These are phyloP conservation scores for Pandemis cinnamomeana DNA, from an alignment of 2,888 invertebrate genomes.

Conservation along the genomic window DNA sequence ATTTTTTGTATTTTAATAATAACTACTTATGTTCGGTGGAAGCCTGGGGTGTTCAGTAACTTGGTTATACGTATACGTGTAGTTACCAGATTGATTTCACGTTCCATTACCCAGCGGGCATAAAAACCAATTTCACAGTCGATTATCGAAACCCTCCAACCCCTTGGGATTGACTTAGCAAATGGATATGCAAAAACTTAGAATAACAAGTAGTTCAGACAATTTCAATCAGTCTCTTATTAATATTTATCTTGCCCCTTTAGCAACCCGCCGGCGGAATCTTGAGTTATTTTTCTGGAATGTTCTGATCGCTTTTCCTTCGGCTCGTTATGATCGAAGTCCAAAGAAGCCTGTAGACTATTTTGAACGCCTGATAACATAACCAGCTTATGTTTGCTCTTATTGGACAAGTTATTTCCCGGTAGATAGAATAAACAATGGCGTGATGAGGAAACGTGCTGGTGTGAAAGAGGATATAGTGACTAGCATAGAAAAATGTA, in stretches of 20 bases:
- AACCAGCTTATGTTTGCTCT: too few relatives aligned
- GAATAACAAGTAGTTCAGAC: slow-evolving; percentile 9
- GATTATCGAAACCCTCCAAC: neutral
- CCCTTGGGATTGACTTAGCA: neutral
- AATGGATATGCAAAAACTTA: slow-evolving; percentile 12
- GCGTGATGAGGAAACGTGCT: too few relatives aligned
- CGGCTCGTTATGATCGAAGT: neutral
- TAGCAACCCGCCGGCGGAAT: neutral
- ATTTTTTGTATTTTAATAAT: too few relatives aligned
- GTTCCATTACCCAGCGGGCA: slow-evolving; percentile 10
- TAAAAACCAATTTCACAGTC: slow-evolving; percentile 1
- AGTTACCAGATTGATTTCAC: slow-evolving; percentile 2
- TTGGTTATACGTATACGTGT: neutral
- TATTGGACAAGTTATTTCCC: too few relatives aligned
- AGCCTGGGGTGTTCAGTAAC: neutral
- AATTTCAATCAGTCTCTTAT: neutral
- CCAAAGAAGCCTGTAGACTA: neutral
- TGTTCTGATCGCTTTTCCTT: neutral
- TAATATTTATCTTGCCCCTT: slow-evolving; percentile 6
- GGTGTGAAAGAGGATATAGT: too few relatives aligned
- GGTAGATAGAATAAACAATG: too few relatives aligned
- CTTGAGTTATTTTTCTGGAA: slow-evolving; percentile 5
- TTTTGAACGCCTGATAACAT: too few relatives aligned
- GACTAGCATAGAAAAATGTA: too few relatives aligned
- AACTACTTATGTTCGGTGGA: too few relatives aligned